Conservation (phyloP, 1,140 invertebrate genomes). For the Gonioctena quinquepunctata region DNA sequence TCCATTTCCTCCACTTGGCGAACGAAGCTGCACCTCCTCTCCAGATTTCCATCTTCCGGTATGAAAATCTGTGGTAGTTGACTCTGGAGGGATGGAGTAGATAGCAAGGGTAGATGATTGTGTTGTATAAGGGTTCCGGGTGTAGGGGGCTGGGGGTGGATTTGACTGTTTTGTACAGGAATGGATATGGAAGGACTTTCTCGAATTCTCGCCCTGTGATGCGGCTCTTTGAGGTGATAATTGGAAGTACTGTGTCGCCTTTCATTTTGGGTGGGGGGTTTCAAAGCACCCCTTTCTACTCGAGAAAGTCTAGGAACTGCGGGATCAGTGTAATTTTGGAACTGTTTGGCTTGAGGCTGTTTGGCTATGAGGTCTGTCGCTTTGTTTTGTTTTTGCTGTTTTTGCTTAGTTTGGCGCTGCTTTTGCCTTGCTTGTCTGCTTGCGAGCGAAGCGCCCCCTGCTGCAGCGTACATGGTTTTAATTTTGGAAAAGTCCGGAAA, state of each 20-base stretch:
- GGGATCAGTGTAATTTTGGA: slow-evolving; percentile 58
- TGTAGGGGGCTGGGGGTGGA: slow-evolving; percentile 38
- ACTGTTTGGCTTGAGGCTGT: slow-evolving; percentile 59
- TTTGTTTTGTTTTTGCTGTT: slow-evolving; percentile 55
- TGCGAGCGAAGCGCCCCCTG: slow-evolving; percentile 72
- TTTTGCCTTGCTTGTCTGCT: slow-evolving; percentile 67
- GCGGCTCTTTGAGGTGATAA: slow-evolving; percentile 51
- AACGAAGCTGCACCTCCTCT: slow-evolving; percentile 53
- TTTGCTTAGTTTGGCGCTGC: slow-evolving; percentile 57
- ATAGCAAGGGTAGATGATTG: slow-evolving; percentile 25
- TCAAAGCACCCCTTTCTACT: slow-evolving; percentile 48
- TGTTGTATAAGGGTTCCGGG: slow-evolving; percentile 21
- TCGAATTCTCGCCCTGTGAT: slow-evolving; percentile 41
- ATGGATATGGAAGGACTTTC: slow-evolving; percentile 54
- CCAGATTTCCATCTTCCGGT: slow-evolving; percentile 42
- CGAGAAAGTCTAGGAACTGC: slow-evolving; percentile 46
- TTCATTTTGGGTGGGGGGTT: slow-evolving; percentile 41
- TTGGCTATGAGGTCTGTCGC: slow-evolving; percentile 44
- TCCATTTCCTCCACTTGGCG: slow-evolving; percentile 53
- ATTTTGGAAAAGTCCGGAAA: slow-evolving; percentile 15
- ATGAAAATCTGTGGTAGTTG: slow-evolving; percentile 53
- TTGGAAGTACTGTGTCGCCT: slow-evolving; percentile 51
- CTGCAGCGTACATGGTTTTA: slow-evolving; percentile 72
- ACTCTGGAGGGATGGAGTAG: slow-evolving; percentile 33
- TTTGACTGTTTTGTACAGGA: slow-evolving; percentile 48